Evolutionary conservation across 1,140 invertebrate species (phyloP).

Genomic region (Apocrypta bakeri): DNA sequence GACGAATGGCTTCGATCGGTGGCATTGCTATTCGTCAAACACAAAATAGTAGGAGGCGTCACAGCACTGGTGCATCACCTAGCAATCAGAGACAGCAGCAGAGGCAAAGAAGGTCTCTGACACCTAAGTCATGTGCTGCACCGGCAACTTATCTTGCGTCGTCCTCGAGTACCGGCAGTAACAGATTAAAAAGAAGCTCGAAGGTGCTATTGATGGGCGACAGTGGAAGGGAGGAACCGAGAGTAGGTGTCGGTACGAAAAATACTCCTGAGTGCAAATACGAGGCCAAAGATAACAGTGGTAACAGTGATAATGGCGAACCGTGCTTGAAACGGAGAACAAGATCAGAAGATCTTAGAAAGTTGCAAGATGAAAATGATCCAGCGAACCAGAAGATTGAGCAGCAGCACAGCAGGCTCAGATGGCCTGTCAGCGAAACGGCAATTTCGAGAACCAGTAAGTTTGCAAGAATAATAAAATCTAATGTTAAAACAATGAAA

Average conservation of each 20-base stretch:
- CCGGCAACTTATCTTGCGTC: background rate
- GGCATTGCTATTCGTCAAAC: conserved; percentile 22
- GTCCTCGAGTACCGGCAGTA: background rate
- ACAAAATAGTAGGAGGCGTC: conserved; percentile 19
- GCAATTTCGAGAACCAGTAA: conserved; percentile 52
- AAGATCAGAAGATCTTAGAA: conserved; percentile 65
- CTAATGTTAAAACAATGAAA: too few relatives aligned
- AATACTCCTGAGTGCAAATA: background rate
- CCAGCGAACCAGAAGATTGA: conserved; percentile 63
- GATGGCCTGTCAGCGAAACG: conserved; percentile 59
- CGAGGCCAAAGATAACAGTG: conserved; percentile 12
- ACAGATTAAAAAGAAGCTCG: conserved; percentile 13
- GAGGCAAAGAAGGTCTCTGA: conserved; percentile 28
- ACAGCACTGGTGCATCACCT: conserved; percentile 41
- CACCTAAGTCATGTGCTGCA: conserved; percentile 11
- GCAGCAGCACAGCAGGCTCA: conserved; percentile 59
- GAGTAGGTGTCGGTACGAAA: conserved; percentile 5
- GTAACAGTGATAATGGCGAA: conserved; percentile 47
- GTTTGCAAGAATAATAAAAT: conserved; percentile 21
- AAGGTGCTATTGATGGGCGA: conserved; percentile 4
- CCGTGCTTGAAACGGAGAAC: conserved; percentile 64
- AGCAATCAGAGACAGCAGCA: conserved; percentile 27
- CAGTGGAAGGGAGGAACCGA: background rate
- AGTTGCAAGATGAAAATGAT: conserved; percentile 68
- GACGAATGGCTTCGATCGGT: background rate